phyloP scores from a whole-genome alignment of 2,113 vertebrate genomes.

The Chiloscyllium plagiosum region DNA sequence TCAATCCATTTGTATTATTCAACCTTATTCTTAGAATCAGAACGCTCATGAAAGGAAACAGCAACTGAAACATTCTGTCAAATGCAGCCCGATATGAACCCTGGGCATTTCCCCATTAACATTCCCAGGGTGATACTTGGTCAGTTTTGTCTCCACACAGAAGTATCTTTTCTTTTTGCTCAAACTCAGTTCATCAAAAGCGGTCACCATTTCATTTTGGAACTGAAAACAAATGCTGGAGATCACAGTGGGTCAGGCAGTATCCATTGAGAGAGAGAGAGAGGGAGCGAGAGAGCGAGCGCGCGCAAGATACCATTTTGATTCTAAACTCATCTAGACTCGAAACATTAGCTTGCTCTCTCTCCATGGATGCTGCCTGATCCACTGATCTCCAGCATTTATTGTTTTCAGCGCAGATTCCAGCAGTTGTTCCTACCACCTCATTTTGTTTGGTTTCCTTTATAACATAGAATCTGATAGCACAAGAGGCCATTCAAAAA shows the following conservation, averaged over 20 bases:
- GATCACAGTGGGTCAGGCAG: too few relatives aligned
- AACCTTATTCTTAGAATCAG: neutral
- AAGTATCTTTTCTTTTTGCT: neutral
- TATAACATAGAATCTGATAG: neutral
- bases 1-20: neutral
- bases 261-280: too few relatives aligned
- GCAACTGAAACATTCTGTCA: neutral
- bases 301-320: too few relatives aligned
- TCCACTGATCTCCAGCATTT: too few relatives aligned
- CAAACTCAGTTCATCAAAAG: neutral
- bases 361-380: too few relatives aligned
- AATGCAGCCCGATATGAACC: neutral
- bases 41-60: neutral
- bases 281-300: too few relatives aligned
- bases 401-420: too few relatives aligned
- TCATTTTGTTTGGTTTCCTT: neutral
- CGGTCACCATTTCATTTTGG: neutral
- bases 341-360: too few relatives aligned
- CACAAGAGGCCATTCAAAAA: neutral
- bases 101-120: neutral
- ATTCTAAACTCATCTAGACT: too few relatives aligned
- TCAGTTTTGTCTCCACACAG: neutral
- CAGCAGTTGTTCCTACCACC: too few relatives aligned
- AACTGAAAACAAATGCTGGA: neutral
- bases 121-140: neutral